phyloP scores from a whole-genome alignment of 2,113 vertebrate genomes.

The Ctenodactylus gundi region DNA sequence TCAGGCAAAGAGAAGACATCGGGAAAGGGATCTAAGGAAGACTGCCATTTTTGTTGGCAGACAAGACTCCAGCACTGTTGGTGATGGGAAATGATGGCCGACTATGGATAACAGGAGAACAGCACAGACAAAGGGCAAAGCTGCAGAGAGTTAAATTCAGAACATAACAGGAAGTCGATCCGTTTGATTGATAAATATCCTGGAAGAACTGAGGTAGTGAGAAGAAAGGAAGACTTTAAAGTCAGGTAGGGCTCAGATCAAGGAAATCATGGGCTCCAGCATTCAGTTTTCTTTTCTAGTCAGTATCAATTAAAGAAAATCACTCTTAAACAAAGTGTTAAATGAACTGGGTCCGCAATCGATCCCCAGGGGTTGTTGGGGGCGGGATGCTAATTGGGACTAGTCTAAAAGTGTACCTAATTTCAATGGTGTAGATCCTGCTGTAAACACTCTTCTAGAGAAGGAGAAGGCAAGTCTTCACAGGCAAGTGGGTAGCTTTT shows the following conservation, averaged over 20 bases:
- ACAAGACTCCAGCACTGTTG: not conserved
- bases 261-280: not conserved
- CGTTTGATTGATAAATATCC: not conserved
- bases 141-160: not conserved
- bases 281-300: not conserved
- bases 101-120: not conserved
- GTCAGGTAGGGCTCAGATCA: not conserved
- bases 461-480: not conserved
- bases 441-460: not conserved
- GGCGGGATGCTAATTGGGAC: not conserved
- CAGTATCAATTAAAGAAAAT: slow-evolving; percentile 6
- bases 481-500: not conserved
- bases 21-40: not conserved
- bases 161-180: not conserved
- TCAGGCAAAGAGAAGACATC: not conserved
- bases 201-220: not conserved
- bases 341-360: not conserved
- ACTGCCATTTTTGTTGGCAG: not conserved
- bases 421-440: not conserved
- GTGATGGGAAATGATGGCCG: too few species aligned
- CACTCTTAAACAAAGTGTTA: not conserved
- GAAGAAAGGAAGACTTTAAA: not conserved
- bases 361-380: not conserved
- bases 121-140: not conserved
- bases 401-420: not conserved